Evolutionary conservation across 2,797 vertebrate genomes (phyloP), one percentile per base, ranked within the genome.

Genomic region (Paratrypauchen microcephalus): DNA sequence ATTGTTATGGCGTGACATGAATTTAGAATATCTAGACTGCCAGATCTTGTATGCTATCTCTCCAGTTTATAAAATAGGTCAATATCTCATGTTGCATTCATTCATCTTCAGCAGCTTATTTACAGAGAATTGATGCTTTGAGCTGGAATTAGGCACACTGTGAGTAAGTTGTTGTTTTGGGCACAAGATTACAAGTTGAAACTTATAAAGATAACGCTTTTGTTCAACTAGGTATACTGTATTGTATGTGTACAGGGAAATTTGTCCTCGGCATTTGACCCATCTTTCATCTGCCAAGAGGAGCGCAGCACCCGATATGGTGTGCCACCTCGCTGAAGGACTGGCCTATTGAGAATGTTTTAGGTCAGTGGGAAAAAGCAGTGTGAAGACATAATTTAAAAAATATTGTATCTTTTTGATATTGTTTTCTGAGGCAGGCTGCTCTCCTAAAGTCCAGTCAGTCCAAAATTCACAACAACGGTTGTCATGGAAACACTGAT

Each of bases 401-500:
- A 58, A 30, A 13, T 23, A 11, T 16, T 28, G 12, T 62, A 19
- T 39, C 2, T 32, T 28, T 57, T 6, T 32, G 59, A 54, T 58
- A 0, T 48, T 28, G 7, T 9, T 52, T 11, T 74, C 54, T 26
- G 69, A 68, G 45, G 41, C 55, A 55, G 18, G 59, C 3, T 75
- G 30, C 71, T 21, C 0, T 1, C 73, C 66, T 67, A 77, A 70
- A 75, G 70, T 75, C 58, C 47, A 65, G 41, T 77, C 66, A 71
- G 72, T 47, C 47, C 36, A 39, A 47, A 68, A 67, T 73, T 77
- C 67, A 74, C 32, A 74, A 59, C 47, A 57, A 6, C 65, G 65
- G 78, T 85, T 85, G 77, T 77, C 77, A 82, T 26, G 56, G 79
- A 79, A 86, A 86, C 75, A 62, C 68, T 66, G 67, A 69, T 45